Conservation (phyloP, 2,797 vertebrate species). For the Chelidonichthys spinosus region DNA sequence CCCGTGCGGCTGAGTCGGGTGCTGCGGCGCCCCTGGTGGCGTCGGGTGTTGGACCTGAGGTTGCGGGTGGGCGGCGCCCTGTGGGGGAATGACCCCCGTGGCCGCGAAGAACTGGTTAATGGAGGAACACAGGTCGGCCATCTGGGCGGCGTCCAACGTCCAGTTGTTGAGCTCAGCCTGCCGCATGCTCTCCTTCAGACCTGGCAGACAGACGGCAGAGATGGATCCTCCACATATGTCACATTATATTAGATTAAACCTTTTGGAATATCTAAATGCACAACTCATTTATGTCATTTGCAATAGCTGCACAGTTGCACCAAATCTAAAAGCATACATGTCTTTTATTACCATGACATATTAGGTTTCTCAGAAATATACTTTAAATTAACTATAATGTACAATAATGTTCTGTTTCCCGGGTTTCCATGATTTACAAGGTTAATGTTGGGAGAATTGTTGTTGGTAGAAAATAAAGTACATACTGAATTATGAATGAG, state of each 20-base stretch:
- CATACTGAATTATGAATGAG: background rate
- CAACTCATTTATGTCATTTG: background rate
- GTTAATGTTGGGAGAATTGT: background rate
- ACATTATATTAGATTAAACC: background rate
- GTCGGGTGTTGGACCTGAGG: conserved; percentile 75
- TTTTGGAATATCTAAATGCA: background rate
- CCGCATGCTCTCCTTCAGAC: conserved; percentile 91
- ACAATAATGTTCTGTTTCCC: background rate
- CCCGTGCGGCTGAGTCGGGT: conserved; percentile 77
- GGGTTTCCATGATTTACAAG: background rate
- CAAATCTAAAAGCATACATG: background rate
- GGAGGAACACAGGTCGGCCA: conserved; percentile 90
- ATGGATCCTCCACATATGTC: background rate
- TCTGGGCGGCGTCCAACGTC: conserved; percentile 88
- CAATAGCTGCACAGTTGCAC: background rate
- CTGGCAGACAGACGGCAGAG: conserved; percentile 63
- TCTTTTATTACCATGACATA: background rate
- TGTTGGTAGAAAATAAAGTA: background rate
- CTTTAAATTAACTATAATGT: background rate
- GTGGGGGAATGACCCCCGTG: conserved; percentile 89
- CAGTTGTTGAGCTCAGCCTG: conserved; percentile 92
- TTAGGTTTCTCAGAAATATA: background rate
- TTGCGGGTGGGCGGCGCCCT: conserved; percentile 83
- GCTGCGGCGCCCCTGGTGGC: conserved; percentile 73
- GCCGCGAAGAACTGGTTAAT: conserved; percentile 91